Evolutionary conservation across 2,113 vertebrate genomes (phyloP), one percentile per base, ranked within the genome.

Genomic region (Antechinus stuartii): DNA sequence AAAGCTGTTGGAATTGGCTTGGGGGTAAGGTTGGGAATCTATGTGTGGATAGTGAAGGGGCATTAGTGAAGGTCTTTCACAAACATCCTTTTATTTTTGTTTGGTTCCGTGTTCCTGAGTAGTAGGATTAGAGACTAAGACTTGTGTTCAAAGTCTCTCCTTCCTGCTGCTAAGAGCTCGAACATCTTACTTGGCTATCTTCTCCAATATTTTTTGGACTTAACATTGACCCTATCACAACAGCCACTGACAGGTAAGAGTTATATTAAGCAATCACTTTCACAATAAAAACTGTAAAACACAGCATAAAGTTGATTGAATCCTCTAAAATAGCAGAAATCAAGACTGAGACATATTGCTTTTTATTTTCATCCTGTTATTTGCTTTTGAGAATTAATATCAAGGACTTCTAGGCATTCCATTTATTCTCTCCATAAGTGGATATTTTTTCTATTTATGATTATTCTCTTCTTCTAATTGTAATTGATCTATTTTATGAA

Each of bases 1-100:
- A 90, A 96, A 97, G 57, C 94, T 97, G 54, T 94, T 96, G 35
- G 93, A 95, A 97, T 94, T 76, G 91, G 22, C 68, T 96, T 35
- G 94, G 91, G 95, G 96, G 93, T 57, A 92, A 97, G 90, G 90
- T 95, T 96, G 47, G 90, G 47, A 49, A 27, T 47, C 12, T 27
- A 90, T 90, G 46, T 92, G 95, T 92, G 53, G n/a, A 49, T 96
- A 93, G 91, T 92, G 95, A 92, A 90, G 26, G 49, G 61, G 35
- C 61, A 91, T 96, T 92, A 92, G 93, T 92, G 93, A 96, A 96
- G 91, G 35, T 8, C 54, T 55, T 95, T 93, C 91, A 16, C 91
- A 95, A 95, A 95, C 54, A 68, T 10, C 53, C 3, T 0, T 91
- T 95, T 89, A 96, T 92, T 94, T 96, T 96, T 95, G 90, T 96